Evolutionary conservation across 2,113 vertebrate genomes (phyloP).

Genomic region (Terrapene triunguis): DNA sequence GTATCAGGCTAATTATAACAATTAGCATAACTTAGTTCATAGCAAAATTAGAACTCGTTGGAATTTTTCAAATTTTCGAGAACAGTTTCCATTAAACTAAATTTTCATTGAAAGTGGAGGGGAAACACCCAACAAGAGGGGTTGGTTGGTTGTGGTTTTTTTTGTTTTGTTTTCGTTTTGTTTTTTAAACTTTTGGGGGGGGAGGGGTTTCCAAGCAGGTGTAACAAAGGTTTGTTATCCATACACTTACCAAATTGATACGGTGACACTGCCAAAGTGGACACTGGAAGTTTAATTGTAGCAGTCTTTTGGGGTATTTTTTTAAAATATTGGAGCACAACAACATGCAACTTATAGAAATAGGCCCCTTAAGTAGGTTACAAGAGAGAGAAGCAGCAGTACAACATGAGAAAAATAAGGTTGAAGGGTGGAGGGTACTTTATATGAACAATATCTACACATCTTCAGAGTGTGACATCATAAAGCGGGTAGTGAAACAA

Average conservation of each 20-base stretch:
- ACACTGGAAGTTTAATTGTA: background rate
- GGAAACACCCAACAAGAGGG: background rate
- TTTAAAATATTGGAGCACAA: background rate
- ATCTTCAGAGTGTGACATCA: background rate
- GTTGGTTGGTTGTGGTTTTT: too few relatives aligned
- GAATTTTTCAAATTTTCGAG: background rate
- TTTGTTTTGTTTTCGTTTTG: too few relatives aligned
- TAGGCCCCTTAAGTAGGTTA: background rate
- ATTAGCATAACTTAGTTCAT: background rate
- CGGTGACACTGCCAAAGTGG: background rate
- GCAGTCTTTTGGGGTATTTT: background rate
- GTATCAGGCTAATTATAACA: background rate
- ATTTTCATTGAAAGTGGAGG: background rate
- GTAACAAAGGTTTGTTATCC: background rate
- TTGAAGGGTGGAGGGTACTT: background rate
- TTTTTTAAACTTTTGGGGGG: too few relatives aligned
- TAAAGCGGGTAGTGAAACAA: background rate
- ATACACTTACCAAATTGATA: background rate
- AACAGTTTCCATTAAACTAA: background rate
- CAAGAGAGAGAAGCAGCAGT: too few relatives aligned
- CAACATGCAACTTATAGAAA: background rate
- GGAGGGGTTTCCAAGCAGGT: background rate
- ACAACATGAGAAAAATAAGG: background rate
- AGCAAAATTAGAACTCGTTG: background rate
- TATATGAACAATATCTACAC: fast-evolving